phyloP scores from a whole-genome alignment of 2,113 vertebrate genomes.

The Lepisosteus osseus region DNA sequence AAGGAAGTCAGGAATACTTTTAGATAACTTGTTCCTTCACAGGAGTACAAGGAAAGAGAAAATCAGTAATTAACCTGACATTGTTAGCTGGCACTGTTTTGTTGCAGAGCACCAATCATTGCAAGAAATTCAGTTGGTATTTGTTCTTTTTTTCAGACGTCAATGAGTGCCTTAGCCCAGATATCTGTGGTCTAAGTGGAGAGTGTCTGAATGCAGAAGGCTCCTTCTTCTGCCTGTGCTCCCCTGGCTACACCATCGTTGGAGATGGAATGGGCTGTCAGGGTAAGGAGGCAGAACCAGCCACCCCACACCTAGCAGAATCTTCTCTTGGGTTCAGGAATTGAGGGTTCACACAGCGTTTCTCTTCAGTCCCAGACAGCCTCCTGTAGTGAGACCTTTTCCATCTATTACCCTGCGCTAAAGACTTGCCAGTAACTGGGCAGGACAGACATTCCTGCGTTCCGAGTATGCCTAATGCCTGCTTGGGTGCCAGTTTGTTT shows the following conservation, averaged over 20 bases:
- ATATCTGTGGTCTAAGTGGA: slow-evolving; percentile 52
- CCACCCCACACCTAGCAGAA: no score
- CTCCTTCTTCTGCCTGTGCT: slow-evolving; percentile 51
- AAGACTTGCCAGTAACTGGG: no score
- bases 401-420: neutral
- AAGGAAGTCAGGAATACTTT: no score
- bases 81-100: no score
- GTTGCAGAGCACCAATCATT: no score
- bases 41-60: no score
- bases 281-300: slow-evolving; percentile 54
- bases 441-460: slow-evolving; percentile 1
- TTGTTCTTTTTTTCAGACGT: slow-evolving; percentile 44
- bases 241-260: slow-evolving; percentile 58
- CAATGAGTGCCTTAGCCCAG: slow-evolving; percentile 50
- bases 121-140: neutral
- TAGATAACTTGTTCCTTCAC: no score
- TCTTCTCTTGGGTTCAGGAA: no score
- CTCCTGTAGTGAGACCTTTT: neutral
- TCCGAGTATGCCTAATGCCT: neutral
- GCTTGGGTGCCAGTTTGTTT: neutral
- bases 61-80: no score
- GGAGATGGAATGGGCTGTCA: slow-evolving; percentile 65
- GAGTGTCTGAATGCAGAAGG: slow-evolving; percentile 55
- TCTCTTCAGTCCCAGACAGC: neutral
- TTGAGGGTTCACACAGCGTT: no score